Evolutionary conservation across 64 coral and sea anemone genomes (phyloP), one percentile per base, ranked within the genome.

Genomic region (Montipora foliosa): DNA sequence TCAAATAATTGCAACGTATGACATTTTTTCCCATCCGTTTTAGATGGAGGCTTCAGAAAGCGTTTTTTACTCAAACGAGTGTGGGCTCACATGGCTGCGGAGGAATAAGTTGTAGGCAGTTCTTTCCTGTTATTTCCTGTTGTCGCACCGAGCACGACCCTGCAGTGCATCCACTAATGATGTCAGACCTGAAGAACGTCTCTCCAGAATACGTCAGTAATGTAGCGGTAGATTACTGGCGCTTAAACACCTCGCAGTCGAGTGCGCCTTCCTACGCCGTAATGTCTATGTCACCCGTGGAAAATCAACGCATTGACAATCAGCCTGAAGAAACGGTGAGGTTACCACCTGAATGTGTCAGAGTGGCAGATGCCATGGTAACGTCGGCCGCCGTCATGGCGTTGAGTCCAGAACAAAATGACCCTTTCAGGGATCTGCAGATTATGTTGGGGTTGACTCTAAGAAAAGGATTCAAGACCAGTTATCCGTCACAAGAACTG

Each of bases 381-480:
- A 97, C 95, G n/a, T 93, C 95, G 47, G 95, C 93, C 13, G 88
- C 93, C 25, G 88, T 85, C 19, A 82, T 97, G 68, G 81, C 87
- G 6, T 50, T 82, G 10, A 93, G 81, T 74, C 84, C 92, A 0
- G 74, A 91, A 8, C 78, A 90, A 16, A 79, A 78, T 46, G 93
- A 97, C 15, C 95, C 95, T 5, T 94, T 87, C 59, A 82, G 95
- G 44, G 95, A 97, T 62, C 73, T 97, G 49, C 95, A 97, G 84
- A 91, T 97, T 11, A 83, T 97, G 20, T 77, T 97, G 75, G 93
- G 95, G 19, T 49, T 97, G 2, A 83, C 83, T 15, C 72, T 74
- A 4, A 90, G 88, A 6, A 94, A 95, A 60, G 76, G 80, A 29
- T 75, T 97, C 20, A 77, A 82, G 8, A 94, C 37, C 37, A 37